phyloP scores from a whole-genome alignment of 2,113 vertebrate species.

The Gymnocephalus cernua region DNA sequence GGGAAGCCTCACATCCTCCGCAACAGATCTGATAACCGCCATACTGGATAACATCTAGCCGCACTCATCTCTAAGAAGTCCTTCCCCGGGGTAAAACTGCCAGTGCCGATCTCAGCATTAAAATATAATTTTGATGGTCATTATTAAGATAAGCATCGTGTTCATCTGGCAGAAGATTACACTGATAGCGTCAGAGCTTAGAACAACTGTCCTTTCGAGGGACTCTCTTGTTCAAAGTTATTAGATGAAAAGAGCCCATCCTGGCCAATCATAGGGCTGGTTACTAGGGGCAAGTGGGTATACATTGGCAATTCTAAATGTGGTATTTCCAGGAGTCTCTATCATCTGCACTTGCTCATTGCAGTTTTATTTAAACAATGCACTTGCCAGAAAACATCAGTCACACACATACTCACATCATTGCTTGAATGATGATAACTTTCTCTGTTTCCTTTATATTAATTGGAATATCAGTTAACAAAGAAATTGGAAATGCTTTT shows the following conservation, averaged over 20 bases:
- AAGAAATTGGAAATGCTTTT: not conserved
- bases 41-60: constrained; percentile 71
- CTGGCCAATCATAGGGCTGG: constrained; percentile 24
- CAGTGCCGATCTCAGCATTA: constrained; percentile 77
- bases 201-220: constrained; percentile 73
- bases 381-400: not conserved
- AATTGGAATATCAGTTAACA: not conserved
- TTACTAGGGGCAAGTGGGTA: not conserved
- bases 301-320: not conserved
- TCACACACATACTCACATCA: not conserved
- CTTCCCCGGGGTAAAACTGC: constrained; percentile 67
- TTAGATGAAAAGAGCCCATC: constrained; percentile 50
- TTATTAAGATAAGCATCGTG: constrained; percentile 78
- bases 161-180: constrained; percentile 69
- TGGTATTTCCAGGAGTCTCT: not conserved
- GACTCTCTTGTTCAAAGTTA: constrained; percentile 56
- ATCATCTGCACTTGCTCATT: not conserved
- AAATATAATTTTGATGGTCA: constrained; percentile 77
- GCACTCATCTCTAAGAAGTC: constrained; percentile 69
- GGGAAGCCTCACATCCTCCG: constrained; percentile 59
- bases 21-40: constrained; percentile 74
- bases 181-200: constrained; percentile 58
- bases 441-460: not conserved
- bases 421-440: not conserved
- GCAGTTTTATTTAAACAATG: not conserved